A percentile compares a stretch with the other conserved stretches of the same genome.
Evolutionary conservation across 1,140 invertebrate species (phyloP).

Genomic region (Pseudomyrmex concolor): DNA sequence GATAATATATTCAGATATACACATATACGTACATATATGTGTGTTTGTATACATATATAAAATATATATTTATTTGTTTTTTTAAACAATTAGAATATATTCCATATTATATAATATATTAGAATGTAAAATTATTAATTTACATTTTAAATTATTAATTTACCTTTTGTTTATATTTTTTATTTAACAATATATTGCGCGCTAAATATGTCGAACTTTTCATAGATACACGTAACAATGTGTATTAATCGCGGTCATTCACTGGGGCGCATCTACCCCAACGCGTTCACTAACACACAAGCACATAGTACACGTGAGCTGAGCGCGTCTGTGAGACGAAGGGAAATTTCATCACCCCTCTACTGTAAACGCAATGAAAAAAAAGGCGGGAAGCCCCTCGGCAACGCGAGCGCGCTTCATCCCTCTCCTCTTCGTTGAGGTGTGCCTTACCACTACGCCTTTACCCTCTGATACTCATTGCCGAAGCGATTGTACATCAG

Average conservation of each 20-base stretch:
- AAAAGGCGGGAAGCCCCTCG: constrained; percentile 65
- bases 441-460: constrained; percentile 54
- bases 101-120: too few relatives aligned
- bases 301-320: not conserved
- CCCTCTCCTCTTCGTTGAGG: constrained; percentile 64
- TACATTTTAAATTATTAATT: too few relatives aligned
- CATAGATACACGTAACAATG: constrained; percentile 1
- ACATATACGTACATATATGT: not conserved
- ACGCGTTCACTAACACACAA: not conserved
- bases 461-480: constrained; percentile 42
- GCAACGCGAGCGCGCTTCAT: constrained; percentile 64
- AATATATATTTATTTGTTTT: too few relatives aligned
- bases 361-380: too few relatives aligned
- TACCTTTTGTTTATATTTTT: too few relatives aligned
- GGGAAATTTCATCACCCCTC: constrained; percentile 60
- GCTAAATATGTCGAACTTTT: too few relatives aligned
- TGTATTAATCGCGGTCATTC: constrained; percentile 49
- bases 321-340: constrained; percentile 27
- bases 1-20: not conserved
- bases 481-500: constrained; percentile 69
- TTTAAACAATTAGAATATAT: too few relatives aligned
- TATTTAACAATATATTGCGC: too few relatives aligned
- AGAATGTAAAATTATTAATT: too few relatives aligned
- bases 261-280: constrained; percentile 4
- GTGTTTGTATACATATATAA: not conserved